phyloP scores from a whole-genome alignment of 2,797 vertebrate genomes.

The Carcharodon carcharias region DNA sequence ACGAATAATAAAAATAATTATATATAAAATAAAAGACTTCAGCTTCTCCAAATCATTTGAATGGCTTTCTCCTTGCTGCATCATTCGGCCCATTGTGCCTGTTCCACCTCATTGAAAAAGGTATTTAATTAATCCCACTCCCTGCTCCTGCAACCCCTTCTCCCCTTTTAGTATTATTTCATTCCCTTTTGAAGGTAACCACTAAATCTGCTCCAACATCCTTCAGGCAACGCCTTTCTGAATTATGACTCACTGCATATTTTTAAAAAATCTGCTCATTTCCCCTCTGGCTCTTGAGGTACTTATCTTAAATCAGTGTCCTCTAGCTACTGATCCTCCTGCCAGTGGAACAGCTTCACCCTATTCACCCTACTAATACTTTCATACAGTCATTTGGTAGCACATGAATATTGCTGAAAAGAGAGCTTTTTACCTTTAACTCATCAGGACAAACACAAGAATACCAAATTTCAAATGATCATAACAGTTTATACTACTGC shows the following conservation, averaged over 20 bases:
- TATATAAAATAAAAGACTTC: background rate
- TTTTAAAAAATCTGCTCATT: background rate
- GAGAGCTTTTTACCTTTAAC: background rate
- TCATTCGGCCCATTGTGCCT: background rate
- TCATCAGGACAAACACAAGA: too few species aligned
- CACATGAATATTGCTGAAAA: background rate
- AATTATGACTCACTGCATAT: background rate
- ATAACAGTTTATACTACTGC: too few species aligned
- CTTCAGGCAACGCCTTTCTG: background rate
- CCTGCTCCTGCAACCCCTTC: background rate
- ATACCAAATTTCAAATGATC: too few species aligned
- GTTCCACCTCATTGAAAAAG: background rate
- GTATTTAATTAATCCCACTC: background rate
- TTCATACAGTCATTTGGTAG: background rate
- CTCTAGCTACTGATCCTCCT: background rate
- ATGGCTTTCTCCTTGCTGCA: background rate
- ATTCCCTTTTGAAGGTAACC: background rate
- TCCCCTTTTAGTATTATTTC: background rate
- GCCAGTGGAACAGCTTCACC: background rate
- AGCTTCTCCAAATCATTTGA: background rate
- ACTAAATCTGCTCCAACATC: background rate
- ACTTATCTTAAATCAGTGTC: background rate
- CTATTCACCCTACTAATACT: background rate
- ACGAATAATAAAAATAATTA: too few species aligned
- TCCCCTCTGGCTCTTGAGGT: background rate